Conservation (phyloP, 2,888 invertebrate genomes). For the Busseola fusca region DNA sequence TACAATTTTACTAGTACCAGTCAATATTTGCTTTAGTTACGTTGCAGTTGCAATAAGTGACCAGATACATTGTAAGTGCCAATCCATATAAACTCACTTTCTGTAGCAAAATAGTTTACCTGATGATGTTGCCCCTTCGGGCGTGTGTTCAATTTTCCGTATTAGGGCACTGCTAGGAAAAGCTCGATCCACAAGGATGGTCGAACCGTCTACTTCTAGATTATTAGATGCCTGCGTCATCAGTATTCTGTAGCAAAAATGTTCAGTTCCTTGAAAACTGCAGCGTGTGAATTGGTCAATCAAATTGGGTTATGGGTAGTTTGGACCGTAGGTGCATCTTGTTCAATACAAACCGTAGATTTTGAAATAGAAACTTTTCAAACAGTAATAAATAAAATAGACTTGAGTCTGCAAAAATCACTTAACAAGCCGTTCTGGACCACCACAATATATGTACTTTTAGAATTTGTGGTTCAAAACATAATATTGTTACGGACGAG, state of each 20-base stretch:
- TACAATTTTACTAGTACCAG: background rate
- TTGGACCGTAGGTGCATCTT: constrained; percentile 1
- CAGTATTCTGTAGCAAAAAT: constrained; percentile 10
- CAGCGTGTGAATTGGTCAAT: background rate
- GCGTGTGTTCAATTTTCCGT: background rate
- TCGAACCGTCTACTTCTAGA: constrained; percentile 3
- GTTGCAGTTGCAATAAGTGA: background rate
- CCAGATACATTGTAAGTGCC: background rate
- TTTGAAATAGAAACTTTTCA: background rate
- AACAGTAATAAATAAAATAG: background rate
- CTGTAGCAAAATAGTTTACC: too few species aligned
- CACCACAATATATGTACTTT: too few species aligned
- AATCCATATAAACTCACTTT: background rate
- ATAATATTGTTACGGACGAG: too few species aligned
- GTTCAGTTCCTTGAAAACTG: background rate
- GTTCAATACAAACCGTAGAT: background rate
- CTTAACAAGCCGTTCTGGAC: background rate
- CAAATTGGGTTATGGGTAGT: background rate
- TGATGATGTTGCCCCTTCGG: background rate
- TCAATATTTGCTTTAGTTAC: background rate
- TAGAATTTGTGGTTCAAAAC: too few species aligned
- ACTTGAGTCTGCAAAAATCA: background rate
- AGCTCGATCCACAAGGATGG: background rate
- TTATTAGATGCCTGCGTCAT: background rate
- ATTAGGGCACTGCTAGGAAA: background rate